Evolutionary conservation across 2,113 vertebrate species (phyloP).

Genomic region (Mormyrus iriodes): DNA sequence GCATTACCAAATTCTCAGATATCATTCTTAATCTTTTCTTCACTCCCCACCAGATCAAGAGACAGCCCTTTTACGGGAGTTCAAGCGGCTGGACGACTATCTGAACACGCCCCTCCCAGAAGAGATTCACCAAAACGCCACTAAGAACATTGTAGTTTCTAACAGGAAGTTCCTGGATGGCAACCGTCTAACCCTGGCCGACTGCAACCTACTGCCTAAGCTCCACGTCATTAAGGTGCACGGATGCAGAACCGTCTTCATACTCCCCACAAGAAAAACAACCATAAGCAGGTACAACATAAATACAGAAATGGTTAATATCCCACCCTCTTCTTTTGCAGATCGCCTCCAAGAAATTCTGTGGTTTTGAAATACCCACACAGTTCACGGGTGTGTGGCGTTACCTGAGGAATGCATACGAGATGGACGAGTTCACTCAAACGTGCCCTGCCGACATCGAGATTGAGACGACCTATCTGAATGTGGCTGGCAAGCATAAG

Average conservation of each 20-base stretch:
- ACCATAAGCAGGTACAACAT: background rate
- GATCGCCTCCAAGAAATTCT: slow-evolving; percentile 85
- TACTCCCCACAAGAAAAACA: background rate
- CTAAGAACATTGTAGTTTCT: slow-evolving; percentile 65
- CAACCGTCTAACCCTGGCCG: slow-evolving; percentile 78
- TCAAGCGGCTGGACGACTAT: slow-evolving; percentile 78
- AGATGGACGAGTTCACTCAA: slow-evolving; percentile 82
- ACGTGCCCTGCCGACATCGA: slow-evolving; percentile 82
- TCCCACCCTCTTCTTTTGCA: slow-evolving; percentile 36
- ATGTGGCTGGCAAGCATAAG: slow-evolving; percentile 66
- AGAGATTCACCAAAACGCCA: slow-evolving; percentile 76
- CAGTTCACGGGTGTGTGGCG: slow-evolving; percentile 81
- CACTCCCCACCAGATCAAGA: slow-evolving; percentile 64
- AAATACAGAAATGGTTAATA: background rate
- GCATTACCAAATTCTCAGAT: background rate
- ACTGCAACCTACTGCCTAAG: slow-evolving; percentile 91
- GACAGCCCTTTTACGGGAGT: slow-evolving; percentile 80
- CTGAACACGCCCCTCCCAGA: slow-evolving; percentile 77
- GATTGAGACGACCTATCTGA: slow-evolving; percentile 78
- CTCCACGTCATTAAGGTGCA: slow-evolving; percentile 88
- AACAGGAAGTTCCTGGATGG: slow-evolving; percentile 83
- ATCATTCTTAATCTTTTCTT: background rate
- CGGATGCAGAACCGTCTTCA: background rate
- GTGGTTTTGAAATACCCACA: slow-evolving; percentile 77
- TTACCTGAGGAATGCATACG: slow-evolving; percentile 74